Evolutionary conservation across 2,888 invertebrate species (phyloP), one percentile per base, ranked within the genome.

Genomic region (Erebia ligea): DNA sequence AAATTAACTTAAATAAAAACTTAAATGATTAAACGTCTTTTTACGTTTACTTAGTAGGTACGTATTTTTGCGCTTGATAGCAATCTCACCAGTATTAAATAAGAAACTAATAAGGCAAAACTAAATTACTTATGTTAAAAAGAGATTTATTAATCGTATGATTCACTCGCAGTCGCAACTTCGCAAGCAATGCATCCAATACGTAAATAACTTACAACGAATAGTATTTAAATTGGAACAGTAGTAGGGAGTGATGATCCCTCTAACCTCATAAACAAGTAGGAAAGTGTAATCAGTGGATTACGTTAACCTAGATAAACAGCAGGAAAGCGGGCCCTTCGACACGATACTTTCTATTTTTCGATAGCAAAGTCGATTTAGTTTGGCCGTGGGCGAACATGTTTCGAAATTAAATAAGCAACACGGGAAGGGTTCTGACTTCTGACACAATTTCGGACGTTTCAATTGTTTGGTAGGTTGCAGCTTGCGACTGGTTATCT

Each of bases 271-370:
- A 70, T 75, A 75, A 74, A 71, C 67, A 71, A 75, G 65, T 65
- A 64, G 68, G 73, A 69, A 70, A 69, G 69, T 70, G 69, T 73
- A 75, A 77, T 75, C 75, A 72, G 70, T 73, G 67, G 75, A 76
- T 79, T 76, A 77, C 76, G 82, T 84, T 86, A 88, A 89, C 90
- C 90, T 77, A 91, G 86, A 87, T 89, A 85, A 75, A 80, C 79
- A 80, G 79, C 81, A 82, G 86, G 87, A 90, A 90, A 91, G 91
- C 88, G 86, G 90, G 89, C 90, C 90, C 89, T 89, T 77, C 73
- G 84, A 91, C 89, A 88, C 86, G 87, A 89, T 85, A 89, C 92
- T 93, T 93, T 93, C 92, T 92, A 92, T 91, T 91, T 92, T 92
- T 91, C 88, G 87, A 90, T 89, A 87, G 88, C 85, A 82, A 86